These are phyloP conservation scores for Chloroclysta siterata DNA, from an alignment of 2,888 invertebrate genomes.

Conservation along the genomic window DNA sequence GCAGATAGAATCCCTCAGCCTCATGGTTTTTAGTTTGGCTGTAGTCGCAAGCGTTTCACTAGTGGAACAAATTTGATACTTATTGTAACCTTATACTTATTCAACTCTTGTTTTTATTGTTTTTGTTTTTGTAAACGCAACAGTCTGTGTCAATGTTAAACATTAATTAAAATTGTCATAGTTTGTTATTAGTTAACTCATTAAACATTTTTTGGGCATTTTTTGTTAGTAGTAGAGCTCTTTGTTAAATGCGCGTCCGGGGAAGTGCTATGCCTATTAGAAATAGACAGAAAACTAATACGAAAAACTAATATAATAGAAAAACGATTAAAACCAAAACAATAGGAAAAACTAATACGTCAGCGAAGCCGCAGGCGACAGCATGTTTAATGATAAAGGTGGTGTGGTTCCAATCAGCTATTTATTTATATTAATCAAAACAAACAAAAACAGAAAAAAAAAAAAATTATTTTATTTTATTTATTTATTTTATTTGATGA, in stretches of 20 bases:
- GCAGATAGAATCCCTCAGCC: not conserved
- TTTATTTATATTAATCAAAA: no score
- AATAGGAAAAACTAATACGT: no score
- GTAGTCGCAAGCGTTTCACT: not conserved
- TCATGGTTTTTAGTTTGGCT: not conserved
- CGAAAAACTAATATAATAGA: no score
- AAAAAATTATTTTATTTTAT: no score
- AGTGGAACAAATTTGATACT: conserved; percentile 35
- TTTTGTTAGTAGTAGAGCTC: not conserved
- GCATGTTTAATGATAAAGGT: no score
- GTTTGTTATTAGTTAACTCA: conserved; percentile 2
- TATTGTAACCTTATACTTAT: conserved; percentile 21
- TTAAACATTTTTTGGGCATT: conserved; percentile 30
- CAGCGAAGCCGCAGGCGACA: no score
- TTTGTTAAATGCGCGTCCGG: not conserved
- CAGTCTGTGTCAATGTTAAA: conserved; percentile 56
- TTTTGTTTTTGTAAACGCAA: conserved; percentile 19
- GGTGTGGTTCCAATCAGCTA: no score
- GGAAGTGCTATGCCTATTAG: no score
- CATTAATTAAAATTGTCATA: conserved; percentile 42
- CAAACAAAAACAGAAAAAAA: no score
- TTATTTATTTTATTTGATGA: no score
- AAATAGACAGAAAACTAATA: no score
- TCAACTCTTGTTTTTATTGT: conserved; percentile 32
- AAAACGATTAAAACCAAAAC: no score